A percentile compares a stretch with the other conserved stretches of the same genome.
Evolutionary conservation across 2,113 vertebrate species (phyloP).

Genomic region (Dicentrarchus labrax): DNA sequence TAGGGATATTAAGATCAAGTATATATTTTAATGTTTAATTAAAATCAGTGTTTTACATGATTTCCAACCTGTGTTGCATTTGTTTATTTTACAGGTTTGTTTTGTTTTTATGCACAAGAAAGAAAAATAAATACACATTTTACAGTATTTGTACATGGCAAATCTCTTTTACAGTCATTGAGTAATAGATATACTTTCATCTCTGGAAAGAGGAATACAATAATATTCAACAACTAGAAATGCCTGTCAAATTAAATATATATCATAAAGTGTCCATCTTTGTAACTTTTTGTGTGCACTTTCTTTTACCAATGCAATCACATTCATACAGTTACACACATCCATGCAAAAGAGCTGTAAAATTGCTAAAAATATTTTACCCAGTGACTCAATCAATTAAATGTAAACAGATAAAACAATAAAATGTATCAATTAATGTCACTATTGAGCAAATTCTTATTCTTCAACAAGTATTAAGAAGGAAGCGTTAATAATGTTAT

Average conservation of each 20-base stretch:
- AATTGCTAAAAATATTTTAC: background rate
- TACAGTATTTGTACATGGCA: background rate
- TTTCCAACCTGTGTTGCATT: background rate
- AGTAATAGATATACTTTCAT: background rate
- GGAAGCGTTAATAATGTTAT: no score
- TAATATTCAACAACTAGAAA: background rate
- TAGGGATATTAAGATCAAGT: background rate
- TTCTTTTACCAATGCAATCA: background rate
- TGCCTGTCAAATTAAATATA: background rate
- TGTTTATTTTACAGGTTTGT: background rate
- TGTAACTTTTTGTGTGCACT: background rate
- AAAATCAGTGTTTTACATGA: background rate
- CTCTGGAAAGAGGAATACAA: background rate
- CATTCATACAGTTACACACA: background rate
- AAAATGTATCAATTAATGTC: background rate
- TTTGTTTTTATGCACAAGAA: constrained; percentile 3
- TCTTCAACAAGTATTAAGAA: background rate
- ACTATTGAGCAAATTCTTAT: background rate
- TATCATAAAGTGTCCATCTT: background rate
- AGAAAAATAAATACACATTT: constrained; percentile 13
- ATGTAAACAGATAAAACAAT: background rate
- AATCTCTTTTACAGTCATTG: background rate
- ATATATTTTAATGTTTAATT: background rate
- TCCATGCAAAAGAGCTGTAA: background rate
- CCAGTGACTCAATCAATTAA: background rate